Conservation (phyloP, 2,797 vertebrate genomes). For the Pseudotriccus pelzelni region DNA sequence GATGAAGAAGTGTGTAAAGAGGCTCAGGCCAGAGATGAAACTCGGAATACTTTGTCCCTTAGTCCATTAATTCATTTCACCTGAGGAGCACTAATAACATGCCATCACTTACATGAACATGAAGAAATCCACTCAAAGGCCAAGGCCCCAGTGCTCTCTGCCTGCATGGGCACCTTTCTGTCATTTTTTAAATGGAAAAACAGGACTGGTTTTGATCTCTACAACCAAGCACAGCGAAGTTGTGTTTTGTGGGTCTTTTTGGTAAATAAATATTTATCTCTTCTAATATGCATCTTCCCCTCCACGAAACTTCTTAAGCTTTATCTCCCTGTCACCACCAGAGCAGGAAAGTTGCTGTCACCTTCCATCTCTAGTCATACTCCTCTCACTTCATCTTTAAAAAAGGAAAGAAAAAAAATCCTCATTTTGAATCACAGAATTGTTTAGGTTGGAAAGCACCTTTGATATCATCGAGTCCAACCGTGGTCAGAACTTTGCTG, state of each 20-base stretch:
- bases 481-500: not conserved
- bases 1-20: not conserved
- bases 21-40: not conserved
- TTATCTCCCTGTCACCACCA: conserved; percentile 8
- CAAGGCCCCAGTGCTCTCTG: not conserved
- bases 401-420: not conserved
- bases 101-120: not conserved
- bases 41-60: not conserved
- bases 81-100: not conserved
- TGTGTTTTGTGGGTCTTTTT: not conserved
- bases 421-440: not conserved
- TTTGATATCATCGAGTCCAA: not conserved
- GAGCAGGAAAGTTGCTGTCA: not conserved
- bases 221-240: not conserved
- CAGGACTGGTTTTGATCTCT: not conserved
- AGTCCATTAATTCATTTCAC: not conserved
- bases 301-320: conserved; percentile 1
- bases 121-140: not conserved
- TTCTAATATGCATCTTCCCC: not conserved
- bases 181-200: not conserved
- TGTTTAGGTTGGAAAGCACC: not conserved
- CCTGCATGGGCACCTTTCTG: not conserved
- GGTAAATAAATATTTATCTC: not conserved
- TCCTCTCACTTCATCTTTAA: not conserved
- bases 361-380: not conserved